Base-by-base conservation (phyloP, 2,113 vertebrate species). In the Campylorhamphus procurvoides region DNA sequence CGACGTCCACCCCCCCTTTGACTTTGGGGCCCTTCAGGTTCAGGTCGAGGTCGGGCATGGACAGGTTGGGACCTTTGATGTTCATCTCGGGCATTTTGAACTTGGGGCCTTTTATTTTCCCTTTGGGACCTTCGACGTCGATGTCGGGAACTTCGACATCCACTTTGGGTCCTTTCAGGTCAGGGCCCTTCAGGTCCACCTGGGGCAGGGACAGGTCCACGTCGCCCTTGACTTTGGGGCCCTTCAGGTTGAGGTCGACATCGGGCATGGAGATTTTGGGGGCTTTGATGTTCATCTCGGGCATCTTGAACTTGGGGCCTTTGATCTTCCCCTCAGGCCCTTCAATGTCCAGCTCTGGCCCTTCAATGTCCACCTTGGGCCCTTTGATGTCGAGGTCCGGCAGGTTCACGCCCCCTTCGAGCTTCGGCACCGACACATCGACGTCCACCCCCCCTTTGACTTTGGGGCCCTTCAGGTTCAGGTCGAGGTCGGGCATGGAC, bases 301-400 rank as follows among this genome's bases (percentile, higher is more conserved):
- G 97, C 97, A 59, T 93, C 53, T 86, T 96, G 76, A 13, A 97
- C 96, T 98, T 99, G 6, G 98, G 97, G 12, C 97, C 94, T 63
- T 98, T 98, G 14, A 93, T 1, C 12, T 94, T 95, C 59, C 97
- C 98, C 18, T 94, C 98, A 0, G 98, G 96, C 47, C 58, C 71
- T 64, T 83, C 44, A 6, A 84, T 9, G 17, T 33, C 76, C 22
- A 66, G 11, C 3, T 86, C 74, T 0, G 81, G 73, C 1, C 76
- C 90, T 15, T 98, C 97, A 2, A 97, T 7, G 16, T 97, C 73
- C 7, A 83, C 52, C 0, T 78, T 60, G 6, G 90, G 72, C 1
- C 76, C 37, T 35, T 91, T 79, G 47, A 86, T 10, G 25, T 31
- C 5, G 0, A 86, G 1, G 0, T 74, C 68, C 0, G 68, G 82